Conservation (phyloP, 1,140 invertebrate species). For the Aethina tumida region DNA sequence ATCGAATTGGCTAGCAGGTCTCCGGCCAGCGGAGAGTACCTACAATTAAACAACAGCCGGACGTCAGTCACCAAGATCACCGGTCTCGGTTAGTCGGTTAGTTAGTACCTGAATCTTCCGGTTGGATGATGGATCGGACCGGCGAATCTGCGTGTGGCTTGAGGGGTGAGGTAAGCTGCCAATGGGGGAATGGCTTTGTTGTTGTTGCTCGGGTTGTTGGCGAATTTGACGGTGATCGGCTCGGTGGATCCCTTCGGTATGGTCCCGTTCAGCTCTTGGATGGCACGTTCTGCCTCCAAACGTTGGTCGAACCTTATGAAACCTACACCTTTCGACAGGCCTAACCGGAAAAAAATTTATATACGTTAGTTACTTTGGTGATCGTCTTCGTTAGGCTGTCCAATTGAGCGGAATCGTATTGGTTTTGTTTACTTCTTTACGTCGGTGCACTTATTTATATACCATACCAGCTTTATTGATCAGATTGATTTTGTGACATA, state of each 20-base stretch:
- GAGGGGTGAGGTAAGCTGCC: constrained; percentile 83
- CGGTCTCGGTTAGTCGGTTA: no score
- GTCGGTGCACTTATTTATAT: no score
- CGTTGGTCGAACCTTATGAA: constrained; percentile 99
- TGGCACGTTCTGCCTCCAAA: constrained; percentile 93
- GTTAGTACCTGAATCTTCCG: constrained; percentile 88
- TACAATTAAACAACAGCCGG: constrained; percentile 35
- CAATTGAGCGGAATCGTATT: no score
- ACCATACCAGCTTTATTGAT: no score
- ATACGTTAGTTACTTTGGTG: no score
- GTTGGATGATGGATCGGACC: constrained; percentile 88
- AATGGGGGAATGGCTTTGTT: constrained; percentile 83
- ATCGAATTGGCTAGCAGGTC: constrained; percentile 82
- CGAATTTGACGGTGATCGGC: constrained; percentile 98
- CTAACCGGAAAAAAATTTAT: constrained; percentile 41
- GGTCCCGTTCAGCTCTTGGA: constrained; percentile 95
- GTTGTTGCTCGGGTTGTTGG: constrained; percentile 96
- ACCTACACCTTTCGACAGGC: constrained; percentile 96
- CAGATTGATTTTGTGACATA: no score
- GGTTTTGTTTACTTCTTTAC: no score
- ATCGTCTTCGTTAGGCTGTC: no score
- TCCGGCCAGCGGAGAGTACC: constrained; percentile 91
- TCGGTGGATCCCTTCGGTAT: constrained; percentile 93
- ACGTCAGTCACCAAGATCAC: not conserved
- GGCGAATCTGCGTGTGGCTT: constrained; percentile 71